Percentiles rank a stretch among this genome's conserved stretches.
phyloP scores from a whole-genome alignment of 2,797 vertebrate genomes.

The Holocentrus rufus region DNA sequence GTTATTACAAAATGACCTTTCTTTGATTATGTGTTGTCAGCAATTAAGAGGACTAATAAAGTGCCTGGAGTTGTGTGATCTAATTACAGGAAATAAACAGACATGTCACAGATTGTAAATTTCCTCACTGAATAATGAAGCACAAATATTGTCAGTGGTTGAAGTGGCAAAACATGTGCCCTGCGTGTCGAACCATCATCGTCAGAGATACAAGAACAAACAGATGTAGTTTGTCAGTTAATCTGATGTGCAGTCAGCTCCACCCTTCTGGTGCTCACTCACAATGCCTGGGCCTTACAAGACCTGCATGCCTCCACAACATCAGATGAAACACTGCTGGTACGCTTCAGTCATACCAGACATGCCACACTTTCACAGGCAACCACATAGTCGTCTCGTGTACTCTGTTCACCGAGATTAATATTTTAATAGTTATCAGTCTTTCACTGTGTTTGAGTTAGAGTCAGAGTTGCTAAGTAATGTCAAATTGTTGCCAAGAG shows the following conservation, averaged over 20 bases:
- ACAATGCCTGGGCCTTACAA: conserved; percentile 30
- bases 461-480: too few species aligned
- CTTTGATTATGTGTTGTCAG: neutral
- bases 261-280: conserved; percentile 45
- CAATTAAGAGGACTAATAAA: neutral
- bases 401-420: neutral
- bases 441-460: neutral
- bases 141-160: neutral
- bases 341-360: conserved; percentile 9
- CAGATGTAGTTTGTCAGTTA: neutral
- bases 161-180: neutral
- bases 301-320: conserved; percentile 36
- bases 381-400: neutral
- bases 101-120: conserved; percentile 1
- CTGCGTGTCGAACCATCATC: too few species aligned
- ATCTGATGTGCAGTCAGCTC: neutral
- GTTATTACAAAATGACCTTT: neutral
- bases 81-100: conserved; percentile 12
- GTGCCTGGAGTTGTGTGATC: neutral
- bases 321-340: conserved; percentile 15
- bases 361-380: conserved; percentile 11
- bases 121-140: neutral
- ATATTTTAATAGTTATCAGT: neutral
- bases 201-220: conserved; percentile 30
- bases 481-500: too few species aligned